These are phyloP conservation scores for Pelmatolapia mariae DNA, from an alignment of 2,113 vertebrate genomes.

Conservation along the genomic window DNA sequence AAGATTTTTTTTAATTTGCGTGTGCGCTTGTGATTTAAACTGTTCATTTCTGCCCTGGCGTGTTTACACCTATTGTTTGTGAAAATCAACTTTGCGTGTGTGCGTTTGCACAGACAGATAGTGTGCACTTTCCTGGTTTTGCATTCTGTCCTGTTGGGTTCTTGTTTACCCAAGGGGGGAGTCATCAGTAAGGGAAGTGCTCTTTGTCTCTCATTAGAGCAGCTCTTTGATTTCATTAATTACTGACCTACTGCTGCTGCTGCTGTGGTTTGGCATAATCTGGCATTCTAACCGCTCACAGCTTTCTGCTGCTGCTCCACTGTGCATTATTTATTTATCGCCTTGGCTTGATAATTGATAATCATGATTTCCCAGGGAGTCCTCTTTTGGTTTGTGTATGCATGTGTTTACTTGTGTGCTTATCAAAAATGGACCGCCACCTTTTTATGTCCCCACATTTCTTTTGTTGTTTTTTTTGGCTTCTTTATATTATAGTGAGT, in stretches of 20 bases:
- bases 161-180: slow-evolving; percentile 4
- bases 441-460: neutral
- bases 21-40: neutral
- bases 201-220: slow-evolving; percentile 59
- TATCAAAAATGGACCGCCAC: neutral
- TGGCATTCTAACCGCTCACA: slow-evolving; percentile 25
- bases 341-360: slow-evolving; percentile 47
- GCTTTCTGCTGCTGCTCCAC: neutral
- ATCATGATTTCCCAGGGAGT: slow-evolving; percentile 34
- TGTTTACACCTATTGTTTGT: neutral
- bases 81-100: neutral
- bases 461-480: neutral
- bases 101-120: neutral
- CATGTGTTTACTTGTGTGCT: neutral
- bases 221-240: slow-evolving; percentile 66
- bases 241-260: slow-evolving; percentile 50
- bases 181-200: slow-evolving; percentile 26
- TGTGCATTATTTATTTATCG: slow-evolving; percentile 56
- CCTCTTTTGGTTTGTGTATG: neutral
- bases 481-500: neutral
- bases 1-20: neutral
- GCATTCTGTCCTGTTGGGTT: neutral
- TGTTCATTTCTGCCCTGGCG: neutral
- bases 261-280: slow-evolving; percentile 39
- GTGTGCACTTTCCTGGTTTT: neutral